A percentile compares a stretch with the other conserved stretches of the same genome.
These are phyloP conservation scores for Drosophila orena DNA, from an alignment of 1,140 invertebrate species.

Conservation along the genomic window DNA sequence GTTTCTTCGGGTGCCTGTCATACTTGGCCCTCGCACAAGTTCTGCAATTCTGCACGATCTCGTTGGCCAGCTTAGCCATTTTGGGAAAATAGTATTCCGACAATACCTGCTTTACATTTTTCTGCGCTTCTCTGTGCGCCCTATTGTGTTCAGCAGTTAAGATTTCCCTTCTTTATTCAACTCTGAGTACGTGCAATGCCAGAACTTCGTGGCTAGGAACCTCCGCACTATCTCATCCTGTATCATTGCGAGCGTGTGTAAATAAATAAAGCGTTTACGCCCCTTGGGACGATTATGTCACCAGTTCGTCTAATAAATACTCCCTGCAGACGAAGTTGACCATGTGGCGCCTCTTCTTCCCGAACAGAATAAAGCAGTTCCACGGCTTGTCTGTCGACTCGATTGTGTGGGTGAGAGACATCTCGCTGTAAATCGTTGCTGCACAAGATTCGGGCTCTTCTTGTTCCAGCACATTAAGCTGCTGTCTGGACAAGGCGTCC, in stretches of 20 bases:
- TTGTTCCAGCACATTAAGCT: neutral
- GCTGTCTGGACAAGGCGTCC: conserved; percentile 1
- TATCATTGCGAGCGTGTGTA: neutral
- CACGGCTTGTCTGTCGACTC: neutral
- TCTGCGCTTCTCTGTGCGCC: no score
- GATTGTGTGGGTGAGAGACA: conserved; percentile 1
- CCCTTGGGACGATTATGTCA: conserved; percentile 1
- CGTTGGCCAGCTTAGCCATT: conserved; percentile 9
- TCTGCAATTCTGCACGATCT: conserved; percentile 31
- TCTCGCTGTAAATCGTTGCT: neutral
- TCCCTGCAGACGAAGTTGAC: neutral
- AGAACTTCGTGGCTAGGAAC: conserved; percentile 1
- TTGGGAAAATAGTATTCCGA: conserved; percentile 24
- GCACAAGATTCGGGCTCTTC: neutral
- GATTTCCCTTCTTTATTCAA: neutral
- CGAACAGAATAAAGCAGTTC: neutral
- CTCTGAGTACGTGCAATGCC: conserved; percentile 1
- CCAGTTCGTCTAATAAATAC: neutral
- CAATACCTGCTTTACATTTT: conserved; percentile 19
- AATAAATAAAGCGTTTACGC: conserved; percentile 5
- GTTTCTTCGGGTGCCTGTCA: conserved; percentile 13
- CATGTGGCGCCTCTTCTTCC: conserved; percentile 2
- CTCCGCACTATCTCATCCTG: no score
- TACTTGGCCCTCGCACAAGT: conserved; percentile 12
- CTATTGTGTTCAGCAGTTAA: neutral